Conservation (phyloP, 2,797 vertebrate genomes). For the Cyprinella venusta region DNA sequence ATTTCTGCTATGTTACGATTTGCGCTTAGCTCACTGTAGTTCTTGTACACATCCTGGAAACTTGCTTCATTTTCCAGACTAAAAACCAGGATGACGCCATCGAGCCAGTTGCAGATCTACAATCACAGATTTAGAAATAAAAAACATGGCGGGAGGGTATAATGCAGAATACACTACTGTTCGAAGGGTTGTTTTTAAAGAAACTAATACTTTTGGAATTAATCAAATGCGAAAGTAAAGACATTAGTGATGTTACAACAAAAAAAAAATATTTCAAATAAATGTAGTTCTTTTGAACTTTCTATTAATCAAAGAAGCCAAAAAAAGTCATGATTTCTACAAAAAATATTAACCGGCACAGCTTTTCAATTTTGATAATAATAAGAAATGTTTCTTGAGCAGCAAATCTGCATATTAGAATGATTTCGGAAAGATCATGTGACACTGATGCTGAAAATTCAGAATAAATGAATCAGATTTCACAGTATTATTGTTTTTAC, state of each 20-base stretch:
- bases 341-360: not conserved
- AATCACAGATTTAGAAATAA: slow-evolving; percentile 15
- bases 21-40: slow-evolving; percentile 81
- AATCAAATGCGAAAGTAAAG: not conserved
- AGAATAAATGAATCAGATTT: no score
- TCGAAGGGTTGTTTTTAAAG: not conserved
- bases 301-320: not conserved
- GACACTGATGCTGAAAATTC: not conserved
- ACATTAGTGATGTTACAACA: not conserved
- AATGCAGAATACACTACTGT: not conserved
- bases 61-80: slow-evolving; percentile 94
- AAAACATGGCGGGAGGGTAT: not conserved
- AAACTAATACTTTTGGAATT: not conserved
- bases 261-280: not conserved
- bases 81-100: slow-evolving; percentile 93
- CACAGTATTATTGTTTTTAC: not conserved
- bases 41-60: slow-evolving; percentile 88
- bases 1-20: slow-evolving; percentile 79
- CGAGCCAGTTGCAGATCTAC: slow-evolving; percentile 94
- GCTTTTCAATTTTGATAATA: not conserved
- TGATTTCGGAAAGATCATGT: no score
- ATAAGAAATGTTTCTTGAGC: not conserved
- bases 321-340: not conserved
- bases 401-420: not conserved
- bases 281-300: not conserved